Evolutionary conservation across 37 sponge, comb jelly and placozoan species (phyloP), one percentile per base, ranked within the genome.

Genomic region (Spongia lamella): DNA sequence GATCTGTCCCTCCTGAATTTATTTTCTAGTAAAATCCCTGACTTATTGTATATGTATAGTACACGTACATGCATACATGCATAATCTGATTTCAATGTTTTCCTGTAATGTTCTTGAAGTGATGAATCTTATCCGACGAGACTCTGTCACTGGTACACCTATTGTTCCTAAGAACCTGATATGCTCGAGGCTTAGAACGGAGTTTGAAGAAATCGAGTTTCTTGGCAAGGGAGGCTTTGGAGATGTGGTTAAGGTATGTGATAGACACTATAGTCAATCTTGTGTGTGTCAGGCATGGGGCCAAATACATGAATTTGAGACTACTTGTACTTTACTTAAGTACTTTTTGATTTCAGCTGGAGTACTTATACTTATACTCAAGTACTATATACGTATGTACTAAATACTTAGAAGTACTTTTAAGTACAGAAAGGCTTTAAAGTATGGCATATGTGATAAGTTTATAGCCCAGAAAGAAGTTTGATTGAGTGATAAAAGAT

Each of bases 191-290:
- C 75, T 96, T 47, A 78, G 77, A 49, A 65, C 89, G 17, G 94
- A 96, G 27, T 96, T 90, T 83, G 84, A 90, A 19, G 78, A 83
- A 19, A 51, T 87, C 32, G 92, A 89, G 29, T 27, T 64, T 5
- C 83, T 96, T 2, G 97, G 97, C 3, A 87, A 66, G 70, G 97
- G 97, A 43, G 97, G 90, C 0, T 96, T 90, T 51, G 97, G 97
- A 7, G 83, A 80, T 39, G 97, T 94, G 50, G 60, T 89, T 27
- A 94, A 86, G 88, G 94, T 90, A 51, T 7, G 37, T 1, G 0
- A 3, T 25, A 1, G 11, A 36, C 32, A 39, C 53, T 14, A 26
- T 7, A 25, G 27, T 1, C 3, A 38, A 14, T 17, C 37, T 21
- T 31, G 55, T 67, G 38, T 13, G 36, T 68, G 67, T 13, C 25